These are phyloP conservation scores for human (Homo sapiens) DNA, from an alignment of 2,113 vertebrate genomes.

Conservation along the genomic window GRCh38 chr14:102689501-102690000, in stretches of 20 bases:
- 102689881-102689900: too few species aligned
- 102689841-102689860: too few species aligned
- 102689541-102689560: neutral
- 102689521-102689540: neutral
- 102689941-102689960: too few species aligned
- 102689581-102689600: neutral
- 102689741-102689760: neutral
- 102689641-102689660: neutral
- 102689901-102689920: too few species aligned
- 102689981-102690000: too few species aligned
- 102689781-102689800: too few species aligned
- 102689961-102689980: too few species aligned
- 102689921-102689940: too few species aligned
- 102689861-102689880: too few species aligned
- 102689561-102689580: neutral
- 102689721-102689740: neutral
- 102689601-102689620: neutral
- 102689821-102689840: too few species aligned
- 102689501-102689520: neutral
- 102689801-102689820: too few species aligned
- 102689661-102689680: neutral
- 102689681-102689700: neutral
- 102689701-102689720: neutral
- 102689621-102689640: neutral
- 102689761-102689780: too few species aligned